A percentile compares a stretch with the other conserved stretches of the same genome.
Evolutionary conservation across 2,797 vertebrate genomes (phyloP).

Genomic region (Parotocinclus haroldoi): DNA sequence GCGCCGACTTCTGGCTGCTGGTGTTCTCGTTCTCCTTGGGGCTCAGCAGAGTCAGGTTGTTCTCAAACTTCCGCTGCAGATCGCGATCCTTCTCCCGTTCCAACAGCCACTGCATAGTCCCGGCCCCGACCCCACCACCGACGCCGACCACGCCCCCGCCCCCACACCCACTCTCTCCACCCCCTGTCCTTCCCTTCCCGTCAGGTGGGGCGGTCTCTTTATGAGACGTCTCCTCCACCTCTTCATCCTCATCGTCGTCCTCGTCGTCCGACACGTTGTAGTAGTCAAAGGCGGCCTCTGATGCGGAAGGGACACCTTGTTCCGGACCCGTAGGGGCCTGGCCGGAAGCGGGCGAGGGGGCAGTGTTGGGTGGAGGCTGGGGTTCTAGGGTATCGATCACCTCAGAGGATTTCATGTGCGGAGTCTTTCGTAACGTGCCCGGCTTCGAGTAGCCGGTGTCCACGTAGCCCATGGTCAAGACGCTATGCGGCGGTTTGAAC

Average conservation of each 20-base stretch:
- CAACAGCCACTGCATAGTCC: conserved; percentile 97
- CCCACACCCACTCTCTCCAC: conserved; percentile 80
- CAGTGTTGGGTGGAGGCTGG: conserved; percentile 83
- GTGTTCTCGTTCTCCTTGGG: conserved; percentile 94
- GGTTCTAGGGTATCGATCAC: conserved; percentile 89
- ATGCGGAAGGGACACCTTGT: conserved; percentile 79
- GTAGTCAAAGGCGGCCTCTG: conserved; percentile 91
- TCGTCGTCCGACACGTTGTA: conserved; percentile 98
- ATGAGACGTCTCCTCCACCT: conserved; percentile 82
- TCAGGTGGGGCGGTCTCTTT: conserved; percentile 74
- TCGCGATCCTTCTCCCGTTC: conserved; percentile 95
- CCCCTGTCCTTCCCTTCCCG: conserved; percentile 73
- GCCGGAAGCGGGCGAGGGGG: conserved; percentile 78
- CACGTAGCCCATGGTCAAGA: conserved; percentile 85
- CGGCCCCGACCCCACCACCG: conserved; percentile 81
- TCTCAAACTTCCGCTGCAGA: conserved; percentile 95
- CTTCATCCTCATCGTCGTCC: conserved; percentile 76
- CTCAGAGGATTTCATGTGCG: conserved; percentile 87
- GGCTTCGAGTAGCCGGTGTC: conserved; percentile 91
- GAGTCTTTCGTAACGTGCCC: conserved; percentile 90
- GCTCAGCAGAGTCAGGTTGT: conserved; percentile 92
- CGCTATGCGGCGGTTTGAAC: conserved; percentile 96
- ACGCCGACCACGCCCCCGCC: conserved; percentile 73
- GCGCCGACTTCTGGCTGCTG: conserved; percentile 93
- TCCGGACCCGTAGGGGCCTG: conserved; percentile 83